Evolutionary conservation across 2,888 invertebrate species (phyloP).

Genomic region (Cerastoderma edule): DNA sequence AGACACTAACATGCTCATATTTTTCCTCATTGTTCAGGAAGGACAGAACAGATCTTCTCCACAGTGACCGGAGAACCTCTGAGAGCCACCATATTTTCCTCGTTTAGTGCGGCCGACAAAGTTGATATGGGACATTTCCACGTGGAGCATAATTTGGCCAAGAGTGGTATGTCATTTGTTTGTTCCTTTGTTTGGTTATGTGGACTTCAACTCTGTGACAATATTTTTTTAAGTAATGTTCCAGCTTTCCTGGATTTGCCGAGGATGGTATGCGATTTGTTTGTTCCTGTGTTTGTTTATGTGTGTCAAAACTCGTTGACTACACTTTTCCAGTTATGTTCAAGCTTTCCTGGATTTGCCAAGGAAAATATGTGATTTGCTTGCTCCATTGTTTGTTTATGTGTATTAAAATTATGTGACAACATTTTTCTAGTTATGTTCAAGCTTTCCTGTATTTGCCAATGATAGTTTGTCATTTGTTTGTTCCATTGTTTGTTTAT

Average conservation of each 20-base stretch:
- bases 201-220: neutral
- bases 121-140: slow-evolving; percentile 33
- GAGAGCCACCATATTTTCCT: slow-evolving; percentile 37
- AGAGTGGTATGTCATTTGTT: slow-evolving; percentile 26
- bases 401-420: too few relatives aligned
- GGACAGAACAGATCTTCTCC: slow-evolving; percentile 35
- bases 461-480: too few relatives aligned
- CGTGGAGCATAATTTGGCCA: slow-evolving; percentile 40
- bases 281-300: neutral
- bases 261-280: slow-evolving; percentile 18
- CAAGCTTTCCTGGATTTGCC: too few relatives aligned
- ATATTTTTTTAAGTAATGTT: neutral
- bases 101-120: slow-evolving; percentile 41
- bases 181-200: neutral
- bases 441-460: too few relatives aligned
- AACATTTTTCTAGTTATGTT: too few relatives aligned
- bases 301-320: too few relatives aligned
- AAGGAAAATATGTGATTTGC: neutral
- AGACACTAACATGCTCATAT: too few relatives aligned
- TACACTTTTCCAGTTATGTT: too few relatives aligned
- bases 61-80: slow-evolving; percentile 12
- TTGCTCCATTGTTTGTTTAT: neutral
- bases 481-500: too few relatives aligned
- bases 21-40: slow-evolving; percentile 23
- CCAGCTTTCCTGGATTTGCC: too few relatives aligned